A percentile compares a stretch with the other conserved stretches of the same genome.
These are phyloP conservation scores for Sphecodes monilicornis DNA, from an alignment of 2,888 invertebrate species.

Conservation along the genomic window DNA sequence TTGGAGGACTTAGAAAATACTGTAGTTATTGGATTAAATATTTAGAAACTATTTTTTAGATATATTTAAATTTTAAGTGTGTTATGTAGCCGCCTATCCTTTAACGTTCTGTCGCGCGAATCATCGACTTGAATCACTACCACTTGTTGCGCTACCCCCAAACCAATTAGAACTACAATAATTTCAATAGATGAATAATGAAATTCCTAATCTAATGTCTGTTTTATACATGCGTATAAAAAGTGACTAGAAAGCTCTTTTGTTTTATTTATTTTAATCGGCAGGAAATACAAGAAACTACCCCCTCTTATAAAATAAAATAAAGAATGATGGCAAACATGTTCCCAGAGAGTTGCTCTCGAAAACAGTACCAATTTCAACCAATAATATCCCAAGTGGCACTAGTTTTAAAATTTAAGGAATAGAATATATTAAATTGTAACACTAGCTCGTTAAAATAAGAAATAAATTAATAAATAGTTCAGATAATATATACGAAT, in stretches of 20 bases:
- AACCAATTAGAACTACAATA: not conserved
- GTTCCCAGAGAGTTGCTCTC: too few relatives aligned
- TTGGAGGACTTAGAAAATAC: too few relatives aligned
- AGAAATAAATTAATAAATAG: too few relatives aligned
- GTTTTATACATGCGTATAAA: not conserved
- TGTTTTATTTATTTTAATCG: too few relatives aligned
- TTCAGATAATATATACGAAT: too few relatives aligned
- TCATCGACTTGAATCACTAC: slow-evolving; percentile 27
- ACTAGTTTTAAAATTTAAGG: not conserved
- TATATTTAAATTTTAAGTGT: not conserved
- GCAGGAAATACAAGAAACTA: not conserved
- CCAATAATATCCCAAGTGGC: not conserved
- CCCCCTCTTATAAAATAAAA: not conserved
- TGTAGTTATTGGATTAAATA: too few relatives aligned
- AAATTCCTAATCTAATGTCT: not conserved
- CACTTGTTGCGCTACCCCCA: not conserved
- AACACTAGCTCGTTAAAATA: too few relatives aligned
- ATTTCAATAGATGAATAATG: not conserved
- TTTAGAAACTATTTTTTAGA: too few relatives aligned
- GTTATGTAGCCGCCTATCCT: not conserved
- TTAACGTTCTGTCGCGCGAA: slow-evolving; percentile 21
- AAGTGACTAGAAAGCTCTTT: not conserved
- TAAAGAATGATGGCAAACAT: too few relatives aligned
- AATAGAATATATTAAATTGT: too few relatives aligned
- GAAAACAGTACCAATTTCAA: not conserved